Conservation (phyloP, 2,888 invertebrate genomes). For the Meta bourneti region DNA sequence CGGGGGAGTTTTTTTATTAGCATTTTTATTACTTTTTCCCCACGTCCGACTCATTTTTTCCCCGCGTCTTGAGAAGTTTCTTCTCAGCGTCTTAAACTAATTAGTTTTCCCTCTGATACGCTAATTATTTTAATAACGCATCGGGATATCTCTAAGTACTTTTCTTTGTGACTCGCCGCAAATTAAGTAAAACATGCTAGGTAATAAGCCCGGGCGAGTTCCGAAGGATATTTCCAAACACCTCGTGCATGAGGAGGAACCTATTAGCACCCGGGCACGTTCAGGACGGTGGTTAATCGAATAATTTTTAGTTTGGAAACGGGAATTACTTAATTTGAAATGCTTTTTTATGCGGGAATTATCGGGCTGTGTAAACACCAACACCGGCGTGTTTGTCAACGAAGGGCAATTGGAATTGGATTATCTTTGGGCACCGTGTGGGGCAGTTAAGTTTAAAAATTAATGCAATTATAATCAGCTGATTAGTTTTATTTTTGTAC, state of each 20-base stretch:
- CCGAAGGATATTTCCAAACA: neutral
- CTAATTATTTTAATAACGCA: slow-evolving; percentile 58
- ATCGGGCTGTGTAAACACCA: neutral
- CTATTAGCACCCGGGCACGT: neutral
- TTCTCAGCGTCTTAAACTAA: slow-evolving; percentile 43
- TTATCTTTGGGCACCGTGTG: neutral
- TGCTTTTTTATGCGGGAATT: neutral
- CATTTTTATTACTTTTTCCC: slow-evolving; percentile 41
- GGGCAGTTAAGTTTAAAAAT: neutral
- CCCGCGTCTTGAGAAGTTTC: slow-evolving; percentile 23
- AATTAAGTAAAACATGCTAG: slow-evolving; percentile 38
- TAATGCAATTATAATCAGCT: neutral
- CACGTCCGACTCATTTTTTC: neutral
- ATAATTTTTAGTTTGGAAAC: neutral
- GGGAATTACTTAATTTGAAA: neutral
- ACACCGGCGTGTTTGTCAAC: neutral
- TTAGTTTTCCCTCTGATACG: slow-evolving; percentile 52
- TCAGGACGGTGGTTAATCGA: neutral
- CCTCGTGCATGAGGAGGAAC: neutral
- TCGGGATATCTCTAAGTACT: slow-evolving; percentile 9
- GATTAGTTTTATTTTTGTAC: neutral
- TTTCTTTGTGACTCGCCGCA: slow-evolving; percentile 12
- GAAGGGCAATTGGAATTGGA: neutral
- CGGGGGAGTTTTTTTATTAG: slow-evolving; percentile 29
- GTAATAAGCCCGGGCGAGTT: slow-evolving; percentile 27